Base-by-base conservation (phyloP, 2,797 vertebrate species). In the Todus mexicanus region DNA sequence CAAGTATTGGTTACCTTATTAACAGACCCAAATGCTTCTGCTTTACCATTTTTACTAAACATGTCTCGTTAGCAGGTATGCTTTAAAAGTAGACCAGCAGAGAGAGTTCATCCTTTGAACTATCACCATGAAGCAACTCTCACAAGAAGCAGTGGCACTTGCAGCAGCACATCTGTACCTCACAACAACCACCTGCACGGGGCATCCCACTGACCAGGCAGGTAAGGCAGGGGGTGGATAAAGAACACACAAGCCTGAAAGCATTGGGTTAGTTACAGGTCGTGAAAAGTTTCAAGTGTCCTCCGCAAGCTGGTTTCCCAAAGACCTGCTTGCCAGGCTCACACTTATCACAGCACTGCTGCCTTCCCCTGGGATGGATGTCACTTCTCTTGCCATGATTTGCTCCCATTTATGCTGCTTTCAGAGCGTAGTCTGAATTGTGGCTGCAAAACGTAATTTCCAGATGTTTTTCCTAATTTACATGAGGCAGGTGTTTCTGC, bases 21-120 rank as follows among this genome's bases (percentile, higher is more conserved):
- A 92, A 92, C 10, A 87, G 25, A 76, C 15, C 57, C 86, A 86
- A 94, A 94, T 73, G 82, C 16, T 84, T 73, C 83, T 79, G 45
- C 53, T 86, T 94, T 74, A 73, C 25, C 50, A 33, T 51, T 87
- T 94, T 71, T 45, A 89, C 86, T 92, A 77, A 91, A 75, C 54
- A 69, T 7, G 20, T 59, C 84, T 90, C 71, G 74, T 80, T 87
- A 87, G 76, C 71, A 84, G 64, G 37, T 76, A 70, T 1, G 20
- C 31, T 86, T 86, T 86, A 92, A 56, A 91, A 61, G 73, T 15
- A 56, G 76, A 48, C 50, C 75, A 64, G 31, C 56, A 68, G 60
- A 84, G 54, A 27, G 35, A 33, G 25, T 11, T 89, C 71, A 57
- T 84, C 29, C 56, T 92, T 92, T 87, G 60, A 94, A 59, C 68